phyloP scores from a whole-genome alignment of 2,888 invertebrate genomes.

The Hypomecis punctinalis region DNA sequence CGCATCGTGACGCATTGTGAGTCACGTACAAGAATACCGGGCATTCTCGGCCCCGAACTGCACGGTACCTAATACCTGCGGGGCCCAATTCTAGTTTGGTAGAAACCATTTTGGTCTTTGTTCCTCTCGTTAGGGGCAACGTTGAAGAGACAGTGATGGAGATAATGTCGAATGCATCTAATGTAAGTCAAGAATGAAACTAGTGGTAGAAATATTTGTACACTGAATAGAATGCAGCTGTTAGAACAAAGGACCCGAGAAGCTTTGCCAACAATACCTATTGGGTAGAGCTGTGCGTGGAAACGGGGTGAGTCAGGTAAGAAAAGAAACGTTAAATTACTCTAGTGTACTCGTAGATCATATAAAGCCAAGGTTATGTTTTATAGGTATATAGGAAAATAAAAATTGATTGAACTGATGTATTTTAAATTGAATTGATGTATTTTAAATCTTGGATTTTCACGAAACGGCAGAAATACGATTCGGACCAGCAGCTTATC shows the following conservation, averaged over 20 bases:
- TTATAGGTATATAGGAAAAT: too few relatives aligned
- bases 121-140: too few relatives aligned
- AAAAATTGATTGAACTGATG: too few relatives aligned
- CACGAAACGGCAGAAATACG: too few relatives aligned
- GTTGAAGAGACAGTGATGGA: not conserved
- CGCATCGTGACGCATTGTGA: conserved; percentile 45
- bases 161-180: not conserved
- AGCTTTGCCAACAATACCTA: not conserved
- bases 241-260: not conserved
- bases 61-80: conserved; percentile 22
- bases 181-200: not conserved
- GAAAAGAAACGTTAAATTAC: too few relatives aligned
- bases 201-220: not conserved
- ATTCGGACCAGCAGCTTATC: too few relatives aligned
- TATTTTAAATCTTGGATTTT: too few relatives aligned
- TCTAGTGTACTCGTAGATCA: too few relatives aligned
- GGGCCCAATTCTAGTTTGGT: not conserved
- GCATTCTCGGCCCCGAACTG: conserved; percentile 27
- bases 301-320: too few relatives aligned
- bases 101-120: not conserved
- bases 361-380: too few relatives aligned
- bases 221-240: not conserved
- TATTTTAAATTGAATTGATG: too few relatives aligned
- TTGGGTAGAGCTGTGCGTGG: not conserved
- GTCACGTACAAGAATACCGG: conserved; percentile 42